Percentiles rank a stretch among this genome's conserved stretches.
These are phyloP conservation scores for Icerya purchasi DNA, from an alignment of 2,888 invertebrate genomes.

Conservation along the genomic window DNA sequence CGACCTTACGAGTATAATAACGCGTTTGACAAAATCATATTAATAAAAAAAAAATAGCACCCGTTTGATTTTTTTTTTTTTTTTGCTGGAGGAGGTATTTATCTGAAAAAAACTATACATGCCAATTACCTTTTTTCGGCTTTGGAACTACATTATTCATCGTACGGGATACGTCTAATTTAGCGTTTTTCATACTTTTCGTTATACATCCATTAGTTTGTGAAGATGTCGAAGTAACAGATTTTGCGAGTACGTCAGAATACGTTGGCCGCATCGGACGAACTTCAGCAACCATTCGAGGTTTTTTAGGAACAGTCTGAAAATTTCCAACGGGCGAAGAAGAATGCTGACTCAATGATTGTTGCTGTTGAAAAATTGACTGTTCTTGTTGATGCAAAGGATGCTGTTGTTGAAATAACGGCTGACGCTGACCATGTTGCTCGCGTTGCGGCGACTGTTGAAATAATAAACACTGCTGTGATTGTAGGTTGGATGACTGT, in stretches of 20 bases:
- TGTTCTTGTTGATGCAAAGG: slow-evolving; percentile 14
- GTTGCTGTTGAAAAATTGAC: slow-evolving; percentile 12
- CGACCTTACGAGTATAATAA: too few species aligned
- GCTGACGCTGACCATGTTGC: slow-evolving; percentile 23
- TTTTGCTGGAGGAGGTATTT: slow-evolving; percentile 7
- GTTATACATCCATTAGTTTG: slow-evolving; percentile 15
- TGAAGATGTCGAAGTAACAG: slow-evolving; percentile 26
- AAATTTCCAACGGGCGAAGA: slow-evolving; percentile 29
- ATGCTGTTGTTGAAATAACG: slow-evolving; percentile 10
- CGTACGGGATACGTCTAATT: slow-evolving; percentile 18
- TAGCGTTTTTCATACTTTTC: slow-evolving; percentile 13
- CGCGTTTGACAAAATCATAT: too few species aligned
- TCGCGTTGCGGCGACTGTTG: not conserved
- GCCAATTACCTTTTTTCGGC: slow-evolving; percentile 22
- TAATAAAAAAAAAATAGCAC: too few species aligned
- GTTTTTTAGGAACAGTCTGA: slow-evolving; percentile 30
- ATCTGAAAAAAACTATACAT: too few species aligned
- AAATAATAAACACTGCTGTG: not conserved
- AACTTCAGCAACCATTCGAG: slow-evolving; percentile 59
- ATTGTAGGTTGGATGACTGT: not conserved
- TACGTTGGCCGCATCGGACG: slow-evolving; percentile 62
- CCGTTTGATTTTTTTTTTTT: slow-evolving; percentile 6
- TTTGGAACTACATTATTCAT: slow-evolving; percentile 29
- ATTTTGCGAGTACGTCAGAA: slow-evolving; percentile 60
- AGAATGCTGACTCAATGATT: slow-evolving; percentile 19